Base-by-base conservation (phyloP, 1,140 invertebrate genomes). In the Trichonephila clavata region DNA sequence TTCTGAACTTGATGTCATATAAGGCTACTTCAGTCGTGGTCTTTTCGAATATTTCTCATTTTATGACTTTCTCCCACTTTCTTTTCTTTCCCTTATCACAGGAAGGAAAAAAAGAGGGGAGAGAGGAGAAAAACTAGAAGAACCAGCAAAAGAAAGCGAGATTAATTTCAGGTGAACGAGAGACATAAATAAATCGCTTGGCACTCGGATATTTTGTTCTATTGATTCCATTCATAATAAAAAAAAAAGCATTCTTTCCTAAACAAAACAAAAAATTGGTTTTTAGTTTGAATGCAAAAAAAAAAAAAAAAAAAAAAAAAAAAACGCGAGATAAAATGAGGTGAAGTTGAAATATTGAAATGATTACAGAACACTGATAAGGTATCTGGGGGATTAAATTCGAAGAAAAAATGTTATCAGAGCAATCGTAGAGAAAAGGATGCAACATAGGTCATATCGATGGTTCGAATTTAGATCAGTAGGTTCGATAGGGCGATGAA, bases 401-500 rank as follows among this genome's bases (percentile, higher is more conserved):
- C 27, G 65, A n/a, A 27, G 8, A 6, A 18, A 20, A 77, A 39
- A 16, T 77, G 71, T 77, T 77, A 39, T 14, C 24, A 39, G 71
- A 32, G 18, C 71, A 16, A 77, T 18, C 71, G 5, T 20, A 39
- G 27, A 18, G 27, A 27, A 32, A 39, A 77, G 32, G 16, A 18
- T 32, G 27, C 27, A 20, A 18, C 27, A 18, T 77, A 16, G 71
- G 71, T 77, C 71, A 77, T 18, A 6, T 63, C 27, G 18, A 16
- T 77, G 71, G 10, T 77, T 18, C 18, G 3, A 68, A 77, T 77
- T 77, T 77, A 77, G 71, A 77, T 77, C 32, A 77, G 71, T 77
- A 18, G 71, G 71, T 77, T 32, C 14, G 32, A 32, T 77, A 13
- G 71, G 71, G 10, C 27, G 6, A 77, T 18, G 27, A 39, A 0